Base-by-base conservation (phyloP, 1,140 invertebrate species). In the Platyura marginata region DNA sequence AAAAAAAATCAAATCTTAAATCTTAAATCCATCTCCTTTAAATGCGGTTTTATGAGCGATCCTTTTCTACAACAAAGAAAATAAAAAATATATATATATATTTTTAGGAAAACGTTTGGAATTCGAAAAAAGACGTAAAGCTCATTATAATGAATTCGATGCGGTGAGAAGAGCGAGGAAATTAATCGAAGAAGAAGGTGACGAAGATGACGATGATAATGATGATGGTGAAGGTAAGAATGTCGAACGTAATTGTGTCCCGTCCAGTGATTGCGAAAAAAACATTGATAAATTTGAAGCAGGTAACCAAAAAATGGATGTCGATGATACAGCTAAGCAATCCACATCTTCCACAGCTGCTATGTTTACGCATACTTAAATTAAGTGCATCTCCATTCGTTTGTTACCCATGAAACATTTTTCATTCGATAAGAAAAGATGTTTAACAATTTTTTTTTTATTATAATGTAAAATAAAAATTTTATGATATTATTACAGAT, bases 101-200 rank as follows among this genome's bases (percentile, higher is more conserved):
- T 11, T 51, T 67, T 44, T 47, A 81, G 79, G 66, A 45, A 70
- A 74, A 51, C 70, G 77, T 48, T 72, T 78, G 56, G 71, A 77
- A 46, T 95, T 95, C 59, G 84, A 92, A 62, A 74, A 79, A 33
- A 96, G 95, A 61, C 71, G 93, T 42, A 95, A 93, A 67, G 76
- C 84, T 46, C 95, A 98, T 61, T 98, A 98, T 64, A 92, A 95
- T 62, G 94, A 98, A 63, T 96, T 88, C 62, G 79, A 91, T 59
- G 89, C 89, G 3, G 79, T 95, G 1, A 85, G 92, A 62, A 62
- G 94, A 47, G 88, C 90, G 3, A 67, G 86, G 50, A 83, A 94
- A 63, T 67, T 92, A 43, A 75, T 95, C 67, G 74, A 86, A 45
- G 81, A 92, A 54, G 90, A 94, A 45, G 81, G 85, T 18, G 86